phyloP scores from a whole-genome alignment of 2,113 vertebrate species.

The Progne subis region DNA sequence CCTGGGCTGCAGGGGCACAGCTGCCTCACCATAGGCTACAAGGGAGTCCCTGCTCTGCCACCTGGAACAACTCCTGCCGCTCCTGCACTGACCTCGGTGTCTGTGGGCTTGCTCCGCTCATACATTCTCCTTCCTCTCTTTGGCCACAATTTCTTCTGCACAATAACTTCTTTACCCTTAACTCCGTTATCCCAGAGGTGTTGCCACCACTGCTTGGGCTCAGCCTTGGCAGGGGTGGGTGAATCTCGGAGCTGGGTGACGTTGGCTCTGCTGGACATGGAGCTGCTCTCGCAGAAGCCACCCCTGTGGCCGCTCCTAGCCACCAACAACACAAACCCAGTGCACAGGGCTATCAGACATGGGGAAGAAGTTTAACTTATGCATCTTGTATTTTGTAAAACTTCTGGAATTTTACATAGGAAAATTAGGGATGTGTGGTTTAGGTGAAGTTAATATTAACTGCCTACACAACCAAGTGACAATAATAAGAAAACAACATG shows the following conservation, averaged over 20 bases:
- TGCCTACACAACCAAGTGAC: background rate
- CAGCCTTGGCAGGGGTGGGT: background rate
- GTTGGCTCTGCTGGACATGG: background rate
- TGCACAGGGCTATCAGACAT: background rate
- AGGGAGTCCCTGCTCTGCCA: fast-evolving
- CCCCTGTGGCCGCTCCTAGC: no score
- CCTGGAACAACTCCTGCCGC: background rate
- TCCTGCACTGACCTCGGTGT: background rate
- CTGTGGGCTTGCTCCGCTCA: background rate
- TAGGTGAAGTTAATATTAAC: background rate
- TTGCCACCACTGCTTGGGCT: background rate
- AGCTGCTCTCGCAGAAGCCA: background rate
- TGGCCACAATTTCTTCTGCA: background rate
- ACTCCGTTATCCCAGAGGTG: background rate
- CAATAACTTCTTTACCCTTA: background rate
- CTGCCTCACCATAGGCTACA: background rate
- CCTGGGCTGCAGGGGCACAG: background rate
- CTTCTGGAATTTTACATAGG: background rate
- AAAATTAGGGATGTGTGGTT: background rate
- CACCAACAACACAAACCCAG: background rate
- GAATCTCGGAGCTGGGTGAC: background rate
- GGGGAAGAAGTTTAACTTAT: background rate
- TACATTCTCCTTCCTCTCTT: background rate
- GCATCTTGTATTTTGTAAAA: background rate
- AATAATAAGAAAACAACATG: background rate